phyloP scores from a whole-genome alignment of 2,888 invertebrate species.

The Rotaria magnacalcarata region DNA sequence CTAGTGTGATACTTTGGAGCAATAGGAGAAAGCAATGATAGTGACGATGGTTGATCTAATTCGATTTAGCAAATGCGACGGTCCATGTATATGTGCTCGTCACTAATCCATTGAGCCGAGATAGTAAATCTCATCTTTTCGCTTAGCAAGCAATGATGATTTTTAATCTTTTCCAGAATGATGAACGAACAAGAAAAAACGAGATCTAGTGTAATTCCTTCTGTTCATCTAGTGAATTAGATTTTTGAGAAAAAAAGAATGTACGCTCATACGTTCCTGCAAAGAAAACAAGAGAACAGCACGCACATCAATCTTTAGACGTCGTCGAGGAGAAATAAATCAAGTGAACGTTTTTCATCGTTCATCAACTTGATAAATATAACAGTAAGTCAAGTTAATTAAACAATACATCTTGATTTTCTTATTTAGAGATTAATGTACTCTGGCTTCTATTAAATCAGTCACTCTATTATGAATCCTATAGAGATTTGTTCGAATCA shows the following conservation, averaged over 20 bases:
- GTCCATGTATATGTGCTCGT: neutral
- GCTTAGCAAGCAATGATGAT: neutral
- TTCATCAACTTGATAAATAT: neutral
- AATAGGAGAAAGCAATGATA: neutral
- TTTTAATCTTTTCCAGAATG: neutral
- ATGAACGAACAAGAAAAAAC: neutral
- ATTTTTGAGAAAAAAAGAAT: conserved; percentile 3
- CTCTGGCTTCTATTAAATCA: too few species aligned
- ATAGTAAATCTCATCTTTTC: neutral
- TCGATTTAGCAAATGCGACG: neutral
- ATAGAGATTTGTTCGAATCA: too few species aligned
- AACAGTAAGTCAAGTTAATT: neutral
- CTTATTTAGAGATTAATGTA: too few species aligned
- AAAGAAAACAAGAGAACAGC: neutral
- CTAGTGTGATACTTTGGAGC: neutral
- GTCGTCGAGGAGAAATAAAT: neutral
- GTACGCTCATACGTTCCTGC: neutral
- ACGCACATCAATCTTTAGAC: neutral
- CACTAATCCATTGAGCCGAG: neutral
- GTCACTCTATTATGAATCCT: too few species aligned
- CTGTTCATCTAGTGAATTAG: neutral
- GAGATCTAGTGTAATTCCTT: neutral
- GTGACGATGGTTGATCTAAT: neutral
- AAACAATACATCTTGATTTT: too few species aligned
- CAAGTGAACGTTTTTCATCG: neutral